phyloP scores from a whole-genome alignment of 2,888 invertebrate species.

The Smittia aterrima region DNA sequence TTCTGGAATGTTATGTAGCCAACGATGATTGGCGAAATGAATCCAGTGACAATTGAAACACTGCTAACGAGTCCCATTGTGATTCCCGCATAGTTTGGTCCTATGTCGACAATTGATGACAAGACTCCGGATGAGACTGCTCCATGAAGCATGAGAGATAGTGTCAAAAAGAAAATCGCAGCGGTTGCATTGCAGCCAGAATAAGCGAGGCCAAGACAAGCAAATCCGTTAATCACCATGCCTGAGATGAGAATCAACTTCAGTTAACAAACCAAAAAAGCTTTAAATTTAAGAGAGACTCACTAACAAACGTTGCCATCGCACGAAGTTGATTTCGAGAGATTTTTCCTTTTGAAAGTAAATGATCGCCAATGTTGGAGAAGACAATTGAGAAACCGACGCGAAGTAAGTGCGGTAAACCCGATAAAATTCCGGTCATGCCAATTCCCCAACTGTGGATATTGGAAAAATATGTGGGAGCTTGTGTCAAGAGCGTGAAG shows the following conservation, averaged over 20 bases:
- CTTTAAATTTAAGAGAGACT: constrained; percentile 47
- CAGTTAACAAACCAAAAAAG: background rate
- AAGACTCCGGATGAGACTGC: constrained; percentile 66
- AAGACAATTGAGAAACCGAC: constrained; percentile 60
- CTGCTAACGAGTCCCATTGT: constrained; percentile 62
- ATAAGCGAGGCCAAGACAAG: constrained; percentile 61
- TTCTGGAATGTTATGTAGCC: constrained; percentile 62
- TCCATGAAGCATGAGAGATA: constrained; percentile 65
- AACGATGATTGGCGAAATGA: constrained; percentile 63
- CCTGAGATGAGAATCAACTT: constrained; percentile 47
- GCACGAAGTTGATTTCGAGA: constrained; percentile 63
- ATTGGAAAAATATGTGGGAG: constrained; percentile 67
- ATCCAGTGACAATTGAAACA: constrained; percentile 60
- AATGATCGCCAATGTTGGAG: constrained; percentile 60
- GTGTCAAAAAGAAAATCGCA: constrained; percentile 61
- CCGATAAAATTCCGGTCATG: constrained; percentile 62
- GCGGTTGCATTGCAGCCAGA: constrained; percentile 62
- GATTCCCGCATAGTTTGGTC: constrained; percentile 62
- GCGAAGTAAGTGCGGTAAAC: constrained; percentile 61
- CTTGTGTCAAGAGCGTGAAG: constrained; percentile 68
- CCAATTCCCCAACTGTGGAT: constrained; percentile 68
- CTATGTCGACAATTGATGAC: constrained; percentile 66
- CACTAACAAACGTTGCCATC: constrained; percentile 61
- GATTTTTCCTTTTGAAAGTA: constrained; percentile 59
- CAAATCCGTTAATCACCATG: constrained; percentile 61